Evolutionary conservation across 2,797 vertebrate species (phyloP), one percentile per base, ranked within the genome.

Genomic region (Sylvilagus floridanus): DNA sequence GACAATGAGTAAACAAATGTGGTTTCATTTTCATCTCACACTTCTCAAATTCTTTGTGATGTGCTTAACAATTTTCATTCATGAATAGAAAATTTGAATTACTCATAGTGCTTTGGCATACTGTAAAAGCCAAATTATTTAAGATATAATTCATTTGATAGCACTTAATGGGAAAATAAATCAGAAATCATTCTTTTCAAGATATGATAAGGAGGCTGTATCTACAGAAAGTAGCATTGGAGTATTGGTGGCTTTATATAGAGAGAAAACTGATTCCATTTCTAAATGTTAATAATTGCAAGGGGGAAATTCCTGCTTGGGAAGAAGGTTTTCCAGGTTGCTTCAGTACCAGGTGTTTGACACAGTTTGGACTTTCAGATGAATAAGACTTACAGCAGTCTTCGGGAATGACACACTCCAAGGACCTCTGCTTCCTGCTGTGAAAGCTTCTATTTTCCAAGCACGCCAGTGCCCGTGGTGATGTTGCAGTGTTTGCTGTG

Each of bases 391-490:
- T 98, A 98, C 98, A 98, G 98, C 98, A 98, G 98, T 97, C 98
- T 98, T 97, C 98, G 98, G 99, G 99, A 99, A 98, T 98, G 98
- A 98, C 98, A 86, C 96, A 97, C 98, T 99, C 98, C 88, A 63
- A 98, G 98, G 98, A 97, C 98, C 98, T 97, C 73, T 37, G 98
- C 98, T 98, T 99, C 98, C 98, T 99, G 98, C 98, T 98, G 98
- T 97, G 98, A 98, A 99, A 98, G 98, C 99, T 99, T 99, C 98
- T 98, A 97, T 99, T 99, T 99, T 99, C 99, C 99, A 99, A 99
- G 98, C 98, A 98, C 97, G 96, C 98, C 97, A 96, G 97, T 98
- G 98, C 98, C 98, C 97, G 96, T 98, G 98, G 98, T 98, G 99
- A 98, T 97, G 98, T 98, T 98, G 97, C 97, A 94, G 94, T 98